Conservation (phyloP, 2,797 vertebrate species). For the Cichlasoma orientale region DNA sequence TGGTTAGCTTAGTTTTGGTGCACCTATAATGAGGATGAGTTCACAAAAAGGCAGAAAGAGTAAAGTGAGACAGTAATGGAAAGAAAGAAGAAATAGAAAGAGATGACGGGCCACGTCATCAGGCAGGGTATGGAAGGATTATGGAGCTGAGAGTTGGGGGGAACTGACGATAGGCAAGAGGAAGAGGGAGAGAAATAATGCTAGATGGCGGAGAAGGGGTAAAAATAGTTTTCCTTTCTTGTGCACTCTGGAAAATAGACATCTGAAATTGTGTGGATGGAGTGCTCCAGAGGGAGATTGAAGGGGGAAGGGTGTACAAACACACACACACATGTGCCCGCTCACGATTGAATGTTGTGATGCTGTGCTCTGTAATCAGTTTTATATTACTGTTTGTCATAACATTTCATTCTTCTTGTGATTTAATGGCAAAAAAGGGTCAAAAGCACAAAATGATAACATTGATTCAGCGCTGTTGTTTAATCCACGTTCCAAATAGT, state of each 20-base stretch:
- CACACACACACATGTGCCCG: background rate
- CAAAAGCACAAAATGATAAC: slow-evolving; percentile 38
- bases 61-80: background rate
- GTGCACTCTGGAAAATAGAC: slow-evolving; percentile 72
- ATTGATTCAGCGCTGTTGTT: slow-evolving; percentile 35
- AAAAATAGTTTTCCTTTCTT: slow-evolving; percentile 76
- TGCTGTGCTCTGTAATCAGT: slow-evolving; percentile 39
- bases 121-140: slow-evolving; percentile 59
- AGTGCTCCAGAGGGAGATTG: slow-evolving; percentile 50
- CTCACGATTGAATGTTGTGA: slow-evolving; percentile 21
- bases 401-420: slow-evolving; percentile 21
- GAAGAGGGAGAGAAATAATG: slow-evolving; percentile 55
- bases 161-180: slow-evolving; percentile 33
- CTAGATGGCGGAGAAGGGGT: slow-evolving; percentile 57
- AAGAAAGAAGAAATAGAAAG: slow-evolving; percentile 16
- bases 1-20: slow-evolving; percentile 7
- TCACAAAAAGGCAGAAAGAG: slow-evolving; percentile 7
- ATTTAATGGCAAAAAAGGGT: slow-evolving; percentile 33
- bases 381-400: slow-evolving; percentile 35
- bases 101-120: slow-evolving; percentile 49
- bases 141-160: slow-evolving; percentile 40
- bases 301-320: slow-evolving; percentile 34
- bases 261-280: slow-evolving; percentile 68
- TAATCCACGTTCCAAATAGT: slow-evolving; percentile 44
- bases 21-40: slow-evolving; percentile 36